These are phyloP conservation scores for Anodontia alba DNA, from an alignment of 2,888 invertebrate genomes.

Conservation along the genomic window DNA sequence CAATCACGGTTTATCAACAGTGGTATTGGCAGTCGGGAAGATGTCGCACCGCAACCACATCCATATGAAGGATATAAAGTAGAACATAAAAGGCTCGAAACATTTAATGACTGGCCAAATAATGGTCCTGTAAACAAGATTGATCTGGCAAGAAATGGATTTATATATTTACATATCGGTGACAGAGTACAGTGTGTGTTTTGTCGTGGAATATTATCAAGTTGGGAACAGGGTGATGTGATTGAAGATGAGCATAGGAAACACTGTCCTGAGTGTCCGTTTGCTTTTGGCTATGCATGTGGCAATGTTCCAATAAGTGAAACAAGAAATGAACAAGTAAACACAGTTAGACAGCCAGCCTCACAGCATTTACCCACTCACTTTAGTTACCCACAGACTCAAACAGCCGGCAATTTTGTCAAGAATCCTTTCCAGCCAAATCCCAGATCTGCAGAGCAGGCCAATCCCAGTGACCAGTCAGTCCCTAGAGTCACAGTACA, in stretches of 20 bases:
- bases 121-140: constrained; percentile 45
- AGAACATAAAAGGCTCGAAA: constrained; percentile 53
- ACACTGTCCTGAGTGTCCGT: constrained; percentile 68
- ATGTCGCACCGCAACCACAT: constrained; percentile 46
- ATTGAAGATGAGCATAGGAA: constrained; percentile 63
- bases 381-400: not conserved
- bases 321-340: not conserved
- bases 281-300: constrained; percentile 58
- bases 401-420: not conserved
- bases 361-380: not conserved
- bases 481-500: not conserved
- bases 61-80: constrained; percentile 40
- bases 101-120: constrained; percentile 63
- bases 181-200: constrained; percentile 68
- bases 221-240: constrained; percentile 65
- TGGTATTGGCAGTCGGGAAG: constrained; percentile 1
- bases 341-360: not conserved
- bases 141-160: constrained; percentile 64
- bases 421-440: not conserved
- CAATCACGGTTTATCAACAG: not conserved
- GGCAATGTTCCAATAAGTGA: constrained; percentile 46
- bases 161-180: constrained; percentile 58
- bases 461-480: not conserved
- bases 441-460: not conserved
- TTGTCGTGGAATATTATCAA: constrained; percentile 64